Percentiles rank a stretch among this genome's conserved stretches.
Evolutionary conservation across 1,140 invertebrate genomes (phyloP).

Genomic region (Drosophila sechellia): DNA sequence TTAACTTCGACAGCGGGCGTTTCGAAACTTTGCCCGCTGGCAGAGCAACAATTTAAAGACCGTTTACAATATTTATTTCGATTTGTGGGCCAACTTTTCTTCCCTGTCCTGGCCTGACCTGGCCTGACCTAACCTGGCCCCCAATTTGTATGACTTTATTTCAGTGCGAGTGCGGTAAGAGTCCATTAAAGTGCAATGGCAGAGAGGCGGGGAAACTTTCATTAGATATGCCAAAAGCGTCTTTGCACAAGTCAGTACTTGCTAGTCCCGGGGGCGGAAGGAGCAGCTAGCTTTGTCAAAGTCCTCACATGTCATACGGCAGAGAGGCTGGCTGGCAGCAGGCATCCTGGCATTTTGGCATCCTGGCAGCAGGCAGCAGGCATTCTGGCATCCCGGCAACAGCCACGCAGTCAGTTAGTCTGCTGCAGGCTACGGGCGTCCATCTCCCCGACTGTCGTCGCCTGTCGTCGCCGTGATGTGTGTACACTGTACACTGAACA

Average conservation of each 20-base stretch:
- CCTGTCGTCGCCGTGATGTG: constrained; percentile 45
- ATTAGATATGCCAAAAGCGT: constrained; percentile 72
- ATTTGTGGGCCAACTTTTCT: constrained; percentile 54
- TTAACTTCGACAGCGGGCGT: constrained; percentile 57
- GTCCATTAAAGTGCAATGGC: constrained; percentile 64
- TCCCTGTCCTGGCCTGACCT: too few relatives aligned
- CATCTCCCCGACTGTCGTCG: constrained; percentile 37
- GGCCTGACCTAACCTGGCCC: neutral
- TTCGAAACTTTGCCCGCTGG: constrained; percentile 59
- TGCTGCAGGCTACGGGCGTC: constrained; percentile 46
- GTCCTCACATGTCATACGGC: constrained; percentile 64
- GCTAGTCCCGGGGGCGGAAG: neutral
- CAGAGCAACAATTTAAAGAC: constrained; percentile 76
- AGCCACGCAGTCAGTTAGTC: constrained; percentile 42
- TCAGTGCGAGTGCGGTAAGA: constrained; percentile 12
- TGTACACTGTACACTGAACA: constrained; percentile 15
- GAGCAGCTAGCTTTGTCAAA: constrained; percentile 61
- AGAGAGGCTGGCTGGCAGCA: constrained; percentile 23
- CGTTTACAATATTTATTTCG: constrained; percentile 62
- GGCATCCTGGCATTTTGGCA: constrained; percentile 20
- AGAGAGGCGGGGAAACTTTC: constrained; percentile 48
- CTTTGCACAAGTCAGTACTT: constrained; percentile 42
- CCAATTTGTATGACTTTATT: constrained; percentile 2
- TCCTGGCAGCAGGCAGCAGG: constrained; percentile 23
- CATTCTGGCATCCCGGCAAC: constrained; percentile 14